phyloP scores from a whole-genome alignment of 2,888 invertebrate genomes.

The Buathra laborator region DNA sequence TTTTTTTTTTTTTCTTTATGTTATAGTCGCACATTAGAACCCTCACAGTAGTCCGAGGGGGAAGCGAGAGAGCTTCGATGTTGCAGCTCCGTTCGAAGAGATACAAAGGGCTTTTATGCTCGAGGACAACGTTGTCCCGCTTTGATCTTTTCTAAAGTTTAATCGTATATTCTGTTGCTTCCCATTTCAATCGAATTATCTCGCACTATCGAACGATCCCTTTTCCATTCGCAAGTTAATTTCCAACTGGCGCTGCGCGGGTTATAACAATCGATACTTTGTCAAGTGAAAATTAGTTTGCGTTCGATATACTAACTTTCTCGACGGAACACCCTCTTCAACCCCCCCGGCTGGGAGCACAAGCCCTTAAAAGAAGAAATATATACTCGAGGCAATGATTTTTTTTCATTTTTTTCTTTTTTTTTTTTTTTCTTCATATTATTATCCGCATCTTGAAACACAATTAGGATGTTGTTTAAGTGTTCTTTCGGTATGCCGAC shows the following conservation, averaged over 20 bases:
- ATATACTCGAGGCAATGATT: slow-evolving; percentile 61
- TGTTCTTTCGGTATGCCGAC: slow-evolving; percentile 22
- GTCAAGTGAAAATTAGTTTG: slow-evolving; percentile 47
- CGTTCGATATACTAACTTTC: slow-evolving; percentile 30
- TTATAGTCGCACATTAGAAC: slow-evolving; percentile 62
- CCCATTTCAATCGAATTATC: background rate
- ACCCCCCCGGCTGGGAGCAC: slow-evolving; percentile 44
- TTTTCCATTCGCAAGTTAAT: slow-evolving; percentile 13
- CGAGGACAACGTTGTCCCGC: background rate
- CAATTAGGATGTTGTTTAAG: slow-evolving; percentile 36
- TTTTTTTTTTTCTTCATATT: slow-evolving; percentile 13
- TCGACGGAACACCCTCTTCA: slow-evolving; percentile 17
- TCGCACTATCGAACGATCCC: background rate
- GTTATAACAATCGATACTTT: background rate
- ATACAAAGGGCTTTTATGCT: slow-evolving; percentile 1
- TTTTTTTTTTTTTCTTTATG: slow-evolving; percentile 49
- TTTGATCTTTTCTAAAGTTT: slow-evolving; percentile 16
- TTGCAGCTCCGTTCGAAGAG: slow-evolving; percentile 25
- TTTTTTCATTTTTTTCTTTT: background rate
- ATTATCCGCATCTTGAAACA: slow-evolving; percentile 13
- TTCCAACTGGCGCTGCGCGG: slow-evolving; percentile 9
- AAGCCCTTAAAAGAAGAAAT: slow-evolving; percentile 60
- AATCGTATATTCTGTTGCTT: background rate
- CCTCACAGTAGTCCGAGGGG: slow-evolving; percentile 45
- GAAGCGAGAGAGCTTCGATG: slow-evolving; percentile 36